These are phyloP conservation scores for Lochmaea crataegi DNA, from an alignment of 2,888 invertebrate genomes.

Conservation along the genomic window DNA sequence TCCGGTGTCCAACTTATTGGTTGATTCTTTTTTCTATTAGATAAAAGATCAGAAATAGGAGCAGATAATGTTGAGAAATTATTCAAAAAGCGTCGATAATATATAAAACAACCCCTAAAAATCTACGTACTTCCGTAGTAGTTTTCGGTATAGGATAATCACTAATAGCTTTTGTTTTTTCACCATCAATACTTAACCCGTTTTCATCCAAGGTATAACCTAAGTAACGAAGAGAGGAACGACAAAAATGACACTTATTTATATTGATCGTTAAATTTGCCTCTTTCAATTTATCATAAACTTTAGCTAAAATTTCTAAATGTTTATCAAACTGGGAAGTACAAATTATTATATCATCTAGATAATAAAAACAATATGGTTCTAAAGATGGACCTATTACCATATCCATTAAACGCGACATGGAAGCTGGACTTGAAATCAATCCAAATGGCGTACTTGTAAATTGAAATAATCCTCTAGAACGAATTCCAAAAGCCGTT, in stretches of 20 bases:
- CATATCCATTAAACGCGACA: slow-evolving; percentile 37
- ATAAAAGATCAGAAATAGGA: slow-evolving; percentile 39
- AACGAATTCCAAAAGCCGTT: slow-evolving; percentile 23
- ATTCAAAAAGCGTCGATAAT: slow-evolving; percentile 35
- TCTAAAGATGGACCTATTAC: slow-evolving; percentile 44
- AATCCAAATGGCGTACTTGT: slow-evolving; percentile 36
- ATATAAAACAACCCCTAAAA: slow-evolving; percentile 39
- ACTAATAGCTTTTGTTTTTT: slow-evolving; percentile 14
- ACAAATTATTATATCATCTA: slow-evolving; percentile 37
- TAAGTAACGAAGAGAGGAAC: slow-evolving; percentile 22
- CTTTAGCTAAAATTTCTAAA: no score
- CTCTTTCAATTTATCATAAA: no score
- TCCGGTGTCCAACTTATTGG: slow-evolving; percentile 37
- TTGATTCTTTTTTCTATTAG: slow-evolving; percentile 41
- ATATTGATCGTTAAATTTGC: slow-evolving; percentile 6
- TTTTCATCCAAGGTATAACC: slow-evolving; percentile 26
- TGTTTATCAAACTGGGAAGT: no score
- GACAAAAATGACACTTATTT: slow-evolving; percentile 28
- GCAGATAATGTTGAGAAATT: slow-evolving; percentile 35
- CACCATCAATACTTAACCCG: slow-evolving; percentile 28
- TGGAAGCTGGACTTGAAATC: slow-evolving; percentile 35
- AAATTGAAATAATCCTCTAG: slow-evolving; percentile 33
- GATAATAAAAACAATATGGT: slow-evolving; percentile 38
- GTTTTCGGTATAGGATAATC: slow-evolving; percentile 26
- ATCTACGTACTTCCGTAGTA: slow-evolving; percentile 34